Conservation (phyloP, 2,888 invertebrate genomes). For the Caenorhabditis afra region DNA sequence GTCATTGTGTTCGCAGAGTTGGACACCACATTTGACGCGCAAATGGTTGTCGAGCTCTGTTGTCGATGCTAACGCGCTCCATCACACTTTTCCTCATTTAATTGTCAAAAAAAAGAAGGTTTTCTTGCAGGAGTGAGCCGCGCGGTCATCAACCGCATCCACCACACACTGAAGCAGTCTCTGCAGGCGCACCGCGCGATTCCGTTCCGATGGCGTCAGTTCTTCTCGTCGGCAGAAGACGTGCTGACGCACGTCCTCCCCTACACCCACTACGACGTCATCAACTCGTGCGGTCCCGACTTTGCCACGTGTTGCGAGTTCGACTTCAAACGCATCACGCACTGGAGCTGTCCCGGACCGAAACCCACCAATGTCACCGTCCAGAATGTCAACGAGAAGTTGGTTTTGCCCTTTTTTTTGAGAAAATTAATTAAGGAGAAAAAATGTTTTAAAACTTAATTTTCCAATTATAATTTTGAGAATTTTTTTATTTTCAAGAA, state of each 20-base stretch:
- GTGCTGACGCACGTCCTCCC: slow-evolving; percentile 85
- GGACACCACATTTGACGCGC: too few relatives aligned
- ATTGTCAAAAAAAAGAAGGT: slow-evolving; percentile 63
- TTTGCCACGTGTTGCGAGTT: slow-evolving; percentile 84
- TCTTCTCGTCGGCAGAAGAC: slow-evolving; percentile 82
- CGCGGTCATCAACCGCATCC: slow-evolving; percentile 89
- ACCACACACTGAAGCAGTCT: slow-evolving; percentile 91
- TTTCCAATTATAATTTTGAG: too few relatives aligned
- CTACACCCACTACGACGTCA: slow-evolving; percentile 96
- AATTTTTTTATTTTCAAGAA: too few relatives aligned
- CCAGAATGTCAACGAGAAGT: slow-evolving; percentile 55
- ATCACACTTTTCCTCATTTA: too few relatives aligned
- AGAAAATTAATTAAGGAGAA: too few relatives aligned
- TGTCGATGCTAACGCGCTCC: too few relatives aligned
- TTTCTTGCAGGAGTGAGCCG: slow-evolving; percentile 85
- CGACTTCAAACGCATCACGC: slow-evolving; percentile 71
- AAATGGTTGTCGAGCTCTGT: too few relatives aligned
- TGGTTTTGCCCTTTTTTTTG: too few relatives aligned
- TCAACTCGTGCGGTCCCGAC: slow-evolving; percentile 96
- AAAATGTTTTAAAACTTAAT: too few relatives aligned
- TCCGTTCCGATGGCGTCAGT: slow-evolving; percentile 93
- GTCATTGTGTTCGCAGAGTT: too few relatives aligned
- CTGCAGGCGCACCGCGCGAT: slow-evolving; percentile 89
- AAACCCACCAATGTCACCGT: slow-evolving; percentile 58
- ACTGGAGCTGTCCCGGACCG: slow-evolving; percentile 70